Evolutionary conservation across 1,140 invertebrate genomes (phyloP).

Genomic region (Paracyclopina nana): DNA sequence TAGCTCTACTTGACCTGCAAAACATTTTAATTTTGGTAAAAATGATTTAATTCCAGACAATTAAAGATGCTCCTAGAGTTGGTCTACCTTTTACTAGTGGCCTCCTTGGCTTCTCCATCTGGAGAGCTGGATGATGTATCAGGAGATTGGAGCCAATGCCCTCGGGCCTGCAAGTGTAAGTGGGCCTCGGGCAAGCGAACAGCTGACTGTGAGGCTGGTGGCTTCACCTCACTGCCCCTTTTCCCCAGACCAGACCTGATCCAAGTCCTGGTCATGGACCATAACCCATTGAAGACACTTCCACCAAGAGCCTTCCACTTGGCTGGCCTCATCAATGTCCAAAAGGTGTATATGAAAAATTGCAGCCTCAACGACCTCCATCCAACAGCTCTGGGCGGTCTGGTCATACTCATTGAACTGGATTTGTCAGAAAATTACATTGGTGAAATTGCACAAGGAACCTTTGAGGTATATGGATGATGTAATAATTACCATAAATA

Average conservation of each 20-base stretch:
- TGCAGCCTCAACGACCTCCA: conserved; percentile 50
- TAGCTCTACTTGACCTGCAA: no score
- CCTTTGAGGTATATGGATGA: no score
- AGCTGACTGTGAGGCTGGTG: conserved; percentile 51
- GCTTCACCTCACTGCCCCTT: conserved; percentile 35
- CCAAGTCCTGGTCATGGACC: conserved; percentile 58
- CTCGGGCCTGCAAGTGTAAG: conserved; percentile 56
- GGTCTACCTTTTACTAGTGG: no score
- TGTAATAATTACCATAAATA: no score
- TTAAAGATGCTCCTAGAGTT: no score
- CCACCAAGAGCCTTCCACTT: conserved; percentile 52
- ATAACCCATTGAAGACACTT: conserved; percentile 50
- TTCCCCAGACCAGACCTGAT: conserved; percentile 27
- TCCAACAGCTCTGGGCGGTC: conserved; percentile 54
- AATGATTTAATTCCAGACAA: no score
- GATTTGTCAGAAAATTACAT: conserved; percentile 53
- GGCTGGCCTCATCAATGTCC: conserved; percentile 54
- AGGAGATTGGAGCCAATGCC: no score
- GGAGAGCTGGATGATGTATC: no score
- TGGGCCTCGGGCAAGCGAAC: conserved; percentile 74
- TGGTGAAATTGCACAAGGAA: conserved; percentile 38
- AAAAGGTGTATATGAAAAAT: conserved; percentile 51
- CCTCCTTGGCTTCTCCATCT: no score
- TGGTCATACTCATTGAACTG: conserved; percentile 66
- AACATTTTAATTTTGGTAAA: no score